Base-by-base conservation (phyloP, 2,888 invertebrate genomes). In the Choristoneura rosaceana region DNA sequence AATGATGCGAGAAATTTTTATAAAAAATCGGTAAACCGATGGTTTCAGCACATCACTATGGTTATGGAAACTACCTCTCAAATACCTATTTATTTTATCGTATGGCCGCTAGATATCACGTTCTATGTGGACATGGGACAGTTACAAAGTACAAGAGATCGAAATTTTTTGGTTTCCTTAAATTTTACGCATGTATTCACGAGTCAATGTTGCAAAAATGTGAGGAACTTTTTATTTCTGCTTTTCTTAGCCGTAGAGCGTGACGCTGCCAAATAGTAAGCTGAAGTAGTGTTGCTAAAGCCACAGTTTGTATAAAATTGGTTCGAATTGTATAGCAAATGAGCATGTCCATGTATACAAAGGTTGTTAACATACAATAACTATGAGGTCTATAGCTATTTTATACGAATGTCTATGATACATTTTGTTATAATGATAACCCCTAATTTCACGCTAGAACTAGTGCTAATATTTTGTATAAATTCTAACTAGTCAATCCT, bases 401-500 rank as follows among this genome's bases (percentile, higher is more conserved):
- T 76, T 78, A 80, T 78, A 88, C 85, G 85, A 85, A 87, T 84
- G 83, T 87, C 90, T 91, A 91, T 90, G 76, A 84, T 92, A 92
- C 92, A 92, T 85, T 84, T 81, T 73, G 68, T 73, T 63, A 73
- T 73, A 43, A 84, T 82, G 83, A 80, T 88, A 89, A 87, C 84
- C 84, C 84, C 90, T 90, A 91, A 83, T 85, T 87, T 87, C 87
- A 89, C 87, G 87, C 90, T 91, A 90, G 84, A 76, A 76, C 90
- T 91, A 91, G 79, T 84, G 76, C 90, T 92, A 90, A 84, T 84
- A 89, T 90, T 90, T 90, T 92, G 93, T 93, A 93, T 92, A 93
- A 93, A 93, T 89, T 92, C 93, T 93, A 93, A 87, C 89, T 93
- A 92, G 80, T 82, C 84, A 82, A 80, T 82, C 84, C 90, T 90